phyloP scores from a whole-genome alignment of 2,888 invertebrate species.

The Eristalinus sepulchralis region DNA sequence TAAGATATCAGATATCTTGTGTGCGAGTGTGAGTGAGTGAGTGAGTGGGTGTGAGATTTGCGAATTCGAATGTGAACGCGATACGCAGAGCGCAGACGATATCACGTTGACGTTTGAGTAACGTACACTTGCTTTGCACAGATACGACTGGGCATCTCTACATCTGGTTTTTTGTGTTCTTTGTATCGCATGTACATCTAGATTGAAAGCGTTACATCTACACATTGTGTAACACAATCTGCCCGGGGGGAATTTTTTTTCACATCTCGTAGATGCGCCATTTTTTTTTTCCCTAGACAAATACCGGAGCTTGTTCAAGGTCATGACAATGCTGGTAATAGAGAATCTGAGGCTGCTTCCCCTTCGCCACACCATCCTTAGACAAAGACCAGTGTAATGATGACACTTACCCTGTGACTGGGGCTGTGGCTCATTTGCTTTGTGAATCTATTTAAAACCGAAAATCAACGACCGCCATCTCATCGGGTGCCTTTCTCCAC shows the following conservation, averaged over 20 bases:
- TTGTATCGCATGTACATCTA: conserved; percentile 1
- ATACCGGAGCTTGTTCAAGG: neutral
- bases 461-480: conserved; percentile 17
- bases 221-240: conserved; percentile 15
- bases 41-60: neutral
- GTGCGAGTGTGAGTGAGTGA: neutral
- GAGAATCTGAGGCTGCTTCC: neutral
- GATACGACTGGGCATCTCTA: conserved; percentile 28
- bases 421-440: neutral
- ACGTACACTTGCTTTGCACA: neutral
- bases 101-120: conserved; percentile 42
- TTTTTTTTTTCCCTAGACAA: neutral
- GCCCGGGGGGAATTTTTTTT: conserved; percentile 25
- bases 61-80: conserved; percentile 29
- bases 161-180: neutral
- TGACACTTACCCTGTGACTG: too few species aligned
- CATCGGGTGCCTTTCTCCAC: conserved; percentile 13
- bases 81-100: conserved; percentile 37
- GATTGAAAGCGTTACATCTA: conserved; percentile 27
- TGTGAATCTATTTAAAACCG: neutral
- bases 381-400: too few species aligned
- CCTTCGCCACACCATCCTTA: too few species aligned
- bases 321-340: neutral
- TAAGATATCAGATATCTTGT: conserved; percentile 33
- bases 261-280: neutral